Base-by-base conservation (phyloP, 2,113 vertebrate genomes). In the Genyomyrus donnyi region DNA sequence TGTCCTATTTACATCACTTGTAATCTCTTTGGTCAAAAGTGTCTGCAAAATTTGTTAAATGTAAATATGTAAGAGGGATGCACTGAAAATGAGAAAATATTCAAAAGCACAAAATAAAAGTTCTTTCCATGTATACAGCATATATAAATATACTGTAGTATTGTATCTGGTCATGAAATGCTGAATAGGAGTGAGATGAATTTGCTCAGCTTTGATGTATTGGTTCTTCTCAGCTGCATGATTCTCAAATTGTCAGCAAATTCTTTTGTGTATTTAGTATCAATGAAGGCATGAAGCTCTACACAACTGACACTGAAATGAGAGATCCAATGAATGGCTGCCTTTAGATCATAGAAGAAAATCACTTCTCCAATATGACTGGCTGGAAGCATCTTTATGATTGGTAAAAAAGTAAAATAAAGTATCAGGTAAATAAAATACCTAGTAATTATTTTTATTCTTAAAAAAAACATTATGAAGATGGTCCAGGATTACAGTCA, bases 221-320 rank as follows among this genome's bases (percentile, higher is more conserved):
- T 85, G 89, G 52, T 88, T 93, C 91, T 2, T 93, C 90, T 90
- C 90, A 89, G 87, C 94, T 94, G 91, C 89, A 94, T 91, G 91
- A 93, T 93, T 94, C 92, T 88, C 91, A 94, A 93, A 93, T 89
- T 93, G 92, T 95, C 93, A 94, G 95, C 95, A 90, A 88, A 92
- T 95, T 93, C 92, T 91, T 93, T 92, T 95, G 93, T 93, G 93
- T 93, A 93, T 93, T 94, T 92, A 93, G 93, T 93, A 90, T 93
- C 93, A 93, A 94, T 92, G 92, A 94, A 93, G 93, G 93, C 93
- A 93, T 94, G 94, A 94, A 70, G 48, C 89, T 93, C 91, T 90
- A 91, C 89, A 89, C 91, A 94, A 93, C 91, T 89, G n/a, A 88
- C 53, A 91, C 93, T 94, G 94, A 94, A 94, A 95, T 92, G 91